Evolutionary conservation across 2,797 vertebrate genomes (phyloP).

Genomic region (Etheostoma perlongum): DNA sequence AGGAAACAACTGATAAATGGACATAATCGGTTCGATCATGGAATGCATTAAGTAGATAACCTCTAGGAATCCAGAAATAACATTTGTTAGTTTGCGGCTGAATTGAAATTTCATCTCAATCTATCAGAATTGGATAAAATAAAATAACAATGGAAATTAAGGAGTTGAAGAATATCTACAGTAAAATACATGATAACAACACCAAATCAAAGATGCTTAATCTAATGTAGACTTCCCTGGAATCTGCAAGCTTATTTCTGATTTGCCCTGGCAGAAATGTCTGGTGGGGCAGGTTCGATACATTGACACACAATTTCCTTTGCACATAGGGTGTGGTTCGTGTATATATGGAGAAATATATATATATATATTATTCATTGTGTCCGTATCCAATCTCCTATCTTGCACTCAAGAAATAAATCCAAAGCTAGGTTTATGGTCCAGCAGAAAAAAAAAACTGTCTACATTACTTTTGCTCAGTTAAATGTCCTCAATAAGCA

Average conservation of each 20-base stretch:
- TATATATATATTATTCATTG: no score
- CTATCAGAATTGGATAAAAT: neutral
- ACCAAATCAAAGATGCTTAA: neutral
- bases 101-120: slow-evolving; percentile 16
- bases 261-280: no score
- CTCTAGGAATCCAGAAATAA: slow-evolving; percentile 13
- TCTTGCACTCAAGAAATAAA: slow-evolving; percentile 2
- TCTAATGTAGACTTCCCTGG: neutral
- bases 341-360: no score
- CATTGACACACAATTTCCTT: no score
- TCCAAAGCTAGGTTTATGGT: neutral
- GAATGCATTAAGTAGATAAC: slow-evolving; percentile 21
- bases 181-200: no score
- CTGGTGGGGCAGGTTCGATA: no score
- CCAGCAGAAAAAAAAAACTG: neutral
- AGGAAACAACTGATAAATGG: slow-evolving; percentile 29
- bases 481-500: neutral
- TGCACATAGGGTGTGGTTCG: no score
- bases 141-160: neutral
- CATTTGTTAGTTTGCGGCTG: neutral
- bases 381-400: neutral
- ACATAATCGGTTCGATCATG: neutral
- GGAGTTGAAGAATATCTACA: neutral
- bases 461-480: neutral
- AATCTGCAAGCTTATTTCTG: neutral